Base-by-base conservation (phyloP, 2,888 invertebrate species). In the Leptogaster cylindrica region DNA sequence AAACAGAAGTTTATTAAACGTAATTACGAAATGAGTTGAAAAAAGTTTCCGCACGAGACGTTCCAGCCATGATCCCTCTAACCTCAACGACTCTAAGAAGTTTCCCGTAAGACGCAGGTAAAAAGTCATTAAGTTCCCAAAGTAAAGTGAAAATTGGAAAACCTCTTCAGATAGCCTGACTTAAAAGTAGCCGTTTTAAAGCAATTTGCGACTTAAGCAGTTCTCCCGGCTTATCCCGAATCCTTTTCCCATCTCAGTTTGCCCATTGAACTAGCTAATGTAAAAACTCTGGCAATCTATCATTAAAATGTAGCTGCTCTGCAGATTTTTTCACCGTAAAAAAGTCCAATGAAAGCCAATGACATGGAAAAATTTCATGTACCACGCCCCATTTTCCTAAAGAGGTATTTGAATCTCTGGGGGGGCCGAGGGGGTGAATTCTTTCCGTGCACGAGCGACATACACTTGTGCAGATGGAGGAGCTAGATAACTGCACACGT, bases 331-430 rank as follows among this genome's bases (percentile, higher is more conserved):
- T 8, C 16, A 8, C 3, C 36, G 2, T 7, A 20, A 12, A 33
- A 31, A 52, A 36, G 28, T 55, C 55, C 23, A 39, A 36, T 23
- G 55, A 36, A 55, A 55, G 20, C 39, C 39, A 55, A 55, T 55
- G 55, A 39, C 33, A 36, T 55, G 23, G 25, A 55, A 39, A 55
- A 28, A 36, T 1, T 55, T 31, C 12, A 33, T 36, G 55, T 36
- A 39, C 39, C 39, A 55, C 36, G 25, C 55, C 55, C 31, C 39
- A 55, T 36, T 55, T 55, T 55, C 55, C 12, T 7, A 7, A 39
- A 10, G 20, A 3, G 39, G 23, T 36, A 12, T 12, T 3, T 3
- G 10, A 3, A 20, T 18, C 18, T 55, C 12, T 12, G 7, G 25
- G 36, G 12, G 16, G 7, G 18, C 3, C 33, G 1, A 31, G 10